Conservation (phyloP, 2,113 vertebrate species). For the Terrapene triunguis region DNA sequence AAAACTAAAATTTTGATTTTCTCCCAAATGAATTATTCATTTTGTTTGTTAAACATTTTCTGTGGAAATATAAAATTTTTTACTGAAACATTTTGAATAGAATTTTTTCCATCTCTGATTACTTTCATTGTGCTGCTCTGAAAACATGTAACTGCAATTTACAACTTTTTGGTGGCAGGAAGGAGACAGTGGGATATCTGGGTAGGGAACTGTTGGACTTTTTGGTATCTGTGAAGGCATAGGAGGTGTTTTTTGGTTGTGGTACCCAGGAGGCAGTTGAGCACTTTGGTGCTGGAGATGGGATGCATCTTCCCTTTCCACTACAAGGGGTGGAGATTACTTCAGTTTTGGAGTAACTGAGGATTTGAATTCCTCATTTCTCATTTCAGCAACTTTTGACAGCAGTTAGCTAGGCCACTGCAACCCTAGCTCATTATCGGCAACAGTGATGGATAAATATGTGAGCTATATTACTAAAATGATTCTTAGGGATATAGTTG, state of each 20-base stretch:
- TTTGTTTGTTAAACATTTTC: too few relatives aligned
- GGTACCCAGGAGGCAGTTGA: background rate
- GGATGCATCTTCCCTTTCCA: rapidly evolving
- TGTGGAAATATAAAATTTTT: too few relatives aligned
- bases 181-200: background rate
- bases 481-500: background rate
- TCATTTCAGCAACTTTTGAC: background rate
- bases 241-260: background rate
- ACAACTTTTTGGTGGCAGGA: background rate
- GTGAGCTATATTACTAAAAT: background rate
- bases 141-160: background rate
- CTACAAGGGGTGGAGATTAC: background rate
- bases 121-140: background rate
- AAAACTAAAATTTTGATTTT: too few relatives aligned
- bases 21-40: too few relatives aligned
- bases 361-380: background rate
- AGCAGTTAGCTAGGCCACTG: background rate
- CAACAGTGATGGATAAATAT: background rate
- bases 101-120: background rate
- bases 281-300: background rate
- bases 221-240: background rate
- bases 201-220: background rate
- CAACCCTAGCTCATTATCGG: background rate
- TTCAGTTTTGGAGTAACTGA: background rate
- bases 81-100: background rate